These are phyloP conservation scores for Megalops cyprinoides DNA, from an alignment of 2,797 vertebrate genomes.

Conservation along the genomic window DNA sequence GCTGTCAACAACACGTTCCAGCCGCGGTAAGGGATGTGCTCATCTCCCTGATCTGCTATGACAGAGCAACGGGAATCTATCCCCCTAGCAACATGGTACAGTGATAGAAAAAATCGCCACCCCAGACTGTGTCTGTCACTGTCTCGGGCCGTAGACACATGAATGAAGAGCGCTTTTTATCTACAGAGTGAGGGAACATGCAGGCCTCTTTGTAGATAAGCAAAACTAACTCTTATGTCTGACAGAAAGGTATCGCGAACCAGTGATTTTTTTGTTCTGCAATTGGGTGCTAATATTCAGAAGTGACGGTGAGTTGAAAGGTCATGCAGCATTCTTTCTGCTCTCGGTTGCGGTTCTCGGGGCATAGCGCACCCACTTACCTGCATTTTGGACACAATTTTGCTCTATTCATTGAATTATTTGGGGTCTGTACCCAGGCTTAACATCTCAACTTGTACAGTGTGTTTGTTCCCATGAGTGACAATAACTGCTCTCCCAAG, in stretches of 20 bases:
- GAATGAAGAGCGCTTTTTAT: neutral
- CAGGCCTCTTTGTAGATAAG: neutral
- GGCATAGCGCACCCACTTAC: no score
- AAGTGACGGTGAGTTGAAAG: neutral
- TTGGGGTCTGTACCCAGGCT: no score
- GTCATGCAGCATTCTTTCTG: no score
- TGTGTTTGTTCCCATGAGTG: no score
- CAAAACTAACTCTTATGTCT: neutral
- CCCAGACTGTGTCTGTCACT: neutral
- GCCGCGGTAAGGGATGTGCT: neutral
- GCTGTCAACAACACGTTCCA: conserved; percentile 20
- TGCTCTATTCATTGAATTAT: no score
- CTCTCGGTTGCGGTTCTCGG: no score
- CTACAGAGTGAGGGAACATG: neutral
- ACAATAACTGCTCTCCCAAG: no score
- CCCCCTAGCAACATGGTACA: no score
- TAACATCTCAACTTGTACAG: no score
- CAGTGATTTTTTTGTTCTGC: neutral
- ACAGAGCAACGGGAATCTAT: neutral
- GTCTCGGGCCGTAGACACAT: neutral
- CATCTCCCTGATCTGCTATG: conserved; percentile 1
- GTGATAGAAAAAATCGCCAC: neutral
- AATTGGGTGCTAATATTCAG: neutral
- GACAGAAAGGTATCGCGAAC: neutral
- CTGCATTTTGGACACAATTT: no score